Conservation (phyloP, 2,888 invertebrate genomes). For the Drosophila gaucha region DNA sequence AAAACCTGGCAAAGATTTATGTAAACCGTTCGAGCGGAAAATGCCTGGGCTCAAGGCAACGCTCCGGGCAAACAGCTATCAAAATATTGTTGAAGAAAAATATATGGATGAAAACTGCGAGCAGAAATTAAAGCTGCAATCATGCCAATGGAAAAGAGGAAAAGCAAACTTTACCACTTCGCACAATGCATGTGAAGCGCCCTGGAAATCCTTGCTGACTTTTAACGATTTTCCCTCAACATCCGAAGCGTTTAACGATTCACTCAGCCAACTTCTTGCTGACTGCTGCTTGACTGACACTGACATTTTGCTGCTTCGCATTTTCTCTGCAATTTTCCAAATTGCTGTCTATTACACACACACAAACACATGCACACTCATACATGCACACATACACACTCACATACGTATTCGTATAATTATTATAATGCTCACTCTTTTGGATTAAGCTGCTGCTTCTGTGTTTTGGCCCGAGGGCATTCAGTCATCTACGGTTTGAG, state of each 20-base stretch:
- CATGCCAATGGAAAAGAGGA: constrained; percentile 10
- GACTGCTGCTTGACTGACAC: constrained; percentile 40
- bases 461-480: constrained; percentile 3
- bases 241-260: constrained; percentile 37
- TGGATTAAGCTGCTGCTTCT: constrained; percentile 38
- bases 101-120: constrained; percentile 10
- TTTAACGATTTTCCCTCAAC: constrained; percentile 51
- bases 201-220: constrained; percentile 46
- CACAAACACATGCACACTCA: neutral
- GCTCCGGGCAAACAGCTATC: constrained; percentile 31
- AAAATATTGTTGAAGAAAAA: constrained; percentile 18
- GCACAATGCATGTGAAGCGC: constrained; percentile 27
- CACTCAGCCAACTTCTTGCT: constrained; percentile 30
- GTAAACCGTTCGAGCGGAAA: constrained; percentile 58
- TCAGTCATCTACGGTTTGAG: constrained; percentile 40
- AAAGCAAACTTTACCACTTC: neutral
- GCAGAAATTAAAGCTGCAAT: constrained; percentile 44
- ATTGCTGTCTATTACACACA: constrained; percentile 24
- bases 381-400: neutral
- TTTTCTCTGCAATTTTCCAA: constrained; percentile 57
- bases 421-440: constrained; percentile 56
- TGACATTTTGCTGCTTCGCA: constrained; percentile 38
- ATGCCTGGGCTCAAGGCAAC: constrained; percentile 47
- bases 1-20: constrained; percentile 58
- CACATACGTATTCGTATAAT: constrained; percentile 44